These are phyloP conservation scores for Pituophis catenifer DNA, from an alignment of 2,113 vertebrate genomes.

Conservation along the genomic window DNA sequence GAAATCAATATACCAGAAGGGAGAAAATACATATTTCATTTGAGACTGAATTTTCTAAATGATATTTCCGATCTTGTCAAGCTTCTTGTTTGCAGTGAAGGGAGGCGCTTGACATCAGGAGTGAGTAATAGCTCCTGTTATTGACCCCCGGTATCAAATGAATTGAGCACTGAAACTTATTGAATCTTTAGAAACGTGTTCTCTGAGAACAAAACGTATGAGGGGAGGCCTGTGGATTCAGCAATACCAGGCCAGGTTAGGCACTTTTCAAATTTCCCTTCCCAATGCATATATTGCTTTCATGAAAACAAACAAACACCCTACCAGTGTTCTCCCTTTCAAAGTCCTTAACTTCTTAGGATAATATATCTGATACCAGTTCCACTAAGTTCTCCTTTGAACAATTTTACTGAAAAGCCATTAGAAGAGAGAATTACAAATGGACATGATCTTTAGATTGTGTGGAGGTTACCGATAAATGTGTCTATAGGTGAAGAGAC, in stretches of 20 bases:
- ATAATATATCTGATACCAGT: not conserved
- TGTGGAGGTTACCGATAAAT: not conserved
- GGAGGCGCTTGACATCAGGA: constrained; percentile 17
- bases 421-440: not conserved
- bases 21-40: constrained; percentile 39
- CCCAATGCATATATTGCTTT: not conserved
- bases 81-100: not conserved
- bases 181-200: constrained; percentile 31
- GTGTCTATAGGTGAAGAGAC: not conserved
- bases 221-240: not conserved
- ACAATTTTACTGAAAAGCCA: not conserved
- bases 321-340: not conserved
- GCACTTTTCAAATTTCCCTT: not conserved
- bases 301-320: not conserved
- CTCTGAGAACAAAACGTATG: not conserved
- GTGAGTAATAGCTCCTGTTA: constrained; percentile 41
- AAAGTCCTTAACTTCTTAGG: not conserved
- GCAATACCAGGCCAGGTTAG: constrained; percentile 13
- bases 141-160: constrained; percentile 37
- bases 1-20: constrained; percentile 36
- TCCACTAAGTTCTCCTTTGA: fast-evolving
- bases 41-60: constrained; percentile 38
- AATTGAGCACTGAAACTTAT: constrained; percentile 17
- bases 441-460: not conserved
- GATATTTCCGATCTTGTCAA: constrained; percentile 26